Percentiles rank a stretch among this genome's conserved stretches.
phyloP scores from a whole-genome alignment of 2,888 invertebrate genomes.

The Andrena chrysosceles region DNA sequence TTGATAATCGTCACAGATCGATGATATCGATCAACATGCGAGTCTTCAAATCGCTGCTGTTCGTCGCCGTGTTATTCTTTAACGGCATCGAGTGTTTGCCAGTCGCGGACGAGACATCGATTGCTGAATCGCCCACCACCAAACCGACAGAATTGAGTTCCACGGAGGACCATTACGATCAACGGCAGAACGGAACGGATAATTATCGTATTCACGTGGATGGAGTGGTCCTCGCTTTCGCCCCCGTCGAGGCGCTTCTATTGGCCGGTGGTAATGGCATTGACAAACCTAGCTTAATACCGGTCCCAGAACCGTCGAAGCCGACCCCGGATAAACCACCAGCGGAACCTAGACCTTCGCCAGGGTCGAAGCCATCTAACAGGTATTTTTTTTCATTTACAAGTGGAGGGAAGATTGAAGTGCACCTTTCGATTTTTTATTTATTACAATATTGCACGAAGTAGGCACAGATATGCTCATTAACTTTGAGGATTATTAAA shows the following conservation, averaged over 20 bases:
- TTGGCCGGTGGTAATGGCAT: conserved; percentile 86
- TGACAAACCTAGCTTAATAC: conserved; percentile 53
- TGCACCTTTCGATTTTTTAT: not conserved
- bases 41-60: conserved; percentile 75
- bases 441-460: too few species aligned
- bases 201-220: conserved; percentile 90
- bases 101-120: conserved; percentile 38
- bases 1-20: conserved; percentile 31
- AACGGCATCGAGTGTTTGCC: conserved; percentile 52
- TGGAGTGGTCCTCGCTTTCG: conserved; percentile 89
- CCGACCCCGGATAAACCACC: conserved; percentile 47
- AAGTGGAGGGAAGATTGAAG: not conserved
- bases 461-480: too few species aligned
- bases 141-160: conserved; percentile 4
- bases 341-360: conserved; percentile 26
- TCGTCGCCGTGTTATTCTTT: conserved; percentile 50
- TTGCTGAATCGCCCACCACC: conserved; percentile 18
- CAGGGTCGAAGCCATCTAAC: conserved; percentile 31
- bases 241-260: conserved; percentile 88
- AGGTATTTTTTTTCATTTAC: conserved; percentile 46
- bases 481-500: too few species aligned
- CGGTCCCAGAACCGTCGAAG: conserved; percentile 37
- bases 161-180: conserved; percentile 86
- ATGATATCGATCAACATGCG: conserved; percentile 78
- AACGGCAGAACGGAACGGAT: conserved; percentile 92